Evolutionary conservation across 2,113 vertebrate genomes (phyloP).

Genomic region (Thamnaconus septentrionalis): DNA sequence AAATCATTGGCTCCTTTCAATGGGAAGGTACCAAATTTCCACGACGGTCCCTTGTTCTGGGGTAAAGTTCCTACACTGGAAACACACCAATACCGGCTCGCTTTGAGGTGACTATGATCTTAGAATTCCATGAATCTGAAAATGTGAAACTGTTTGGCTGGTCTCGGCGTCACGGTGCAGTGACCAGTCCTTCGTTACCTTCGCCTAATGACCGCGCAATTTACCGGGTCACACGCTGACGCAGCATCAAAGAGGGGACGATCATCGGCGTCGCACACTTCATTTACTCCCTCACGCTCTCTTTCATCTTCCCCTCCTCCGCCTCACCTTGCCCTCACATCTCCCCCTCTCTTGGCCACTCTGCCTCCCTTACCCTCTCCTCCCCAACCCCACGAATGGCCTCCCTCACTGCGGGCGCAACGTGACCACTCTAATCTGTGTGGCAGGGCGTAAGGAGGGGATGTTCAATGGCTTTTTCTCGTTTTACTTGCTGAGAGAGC

Average conservation of each 20-base stretch:
- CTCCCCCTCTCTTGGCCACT: neutral
- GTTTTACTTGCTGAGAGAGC: slow-evolving; percentile 52
- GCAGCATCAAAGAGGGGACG: slow-evolving; percentile 54
- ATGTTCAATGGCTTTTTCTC: slow-evolving; percentile 61
- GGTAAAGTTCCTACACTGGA: too few relatives aligned
- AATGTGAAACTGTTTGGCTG: too few relatives aligned
- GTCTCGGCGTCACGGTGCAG: too few relatives aligned
- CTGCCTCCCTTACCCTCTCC: neutral
- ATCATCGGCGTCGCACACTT: slow-evolving; percentile 53
- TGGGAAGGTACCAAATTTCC: too few relatives aligned
- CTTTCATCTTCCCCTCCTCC: slow-evolving; percentile 46
- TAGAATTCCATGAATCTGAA: too few relatives aligned
- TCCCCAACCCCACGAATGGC: slow-evolving; percentile 22
- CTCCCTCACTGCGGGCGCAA: slow-evolving; percentile 53
- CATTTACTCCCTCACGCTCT: slow-evolving; percentile 58
- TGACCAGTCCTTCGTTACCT: slow-evolving; percentile 9
- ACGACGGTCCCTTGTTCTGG: too few relatives aligned
- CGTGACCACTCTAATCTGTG: slow-evolving; percentile 58
- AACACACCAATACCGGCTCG: too few relatives aligned
- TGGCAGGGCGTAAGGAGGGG: slow-evolving; percentile 48
- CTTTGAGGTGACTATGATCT: too few relatives aligned
- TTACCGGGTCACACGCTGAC: slow-evolving; percentile 32
- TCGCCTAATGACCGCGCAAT: slow-evolving; percentile 37
- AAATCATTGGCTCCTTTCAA: too few relatives aligned
- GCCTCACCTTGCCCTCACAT: slow-evolving; percentile 10